Evolutionary conservation across 2,113 vertebrate genomes (phyloP), one percentile per base, ranked within the genome.

Genomic region (Perognathus longimembris): DNA sequence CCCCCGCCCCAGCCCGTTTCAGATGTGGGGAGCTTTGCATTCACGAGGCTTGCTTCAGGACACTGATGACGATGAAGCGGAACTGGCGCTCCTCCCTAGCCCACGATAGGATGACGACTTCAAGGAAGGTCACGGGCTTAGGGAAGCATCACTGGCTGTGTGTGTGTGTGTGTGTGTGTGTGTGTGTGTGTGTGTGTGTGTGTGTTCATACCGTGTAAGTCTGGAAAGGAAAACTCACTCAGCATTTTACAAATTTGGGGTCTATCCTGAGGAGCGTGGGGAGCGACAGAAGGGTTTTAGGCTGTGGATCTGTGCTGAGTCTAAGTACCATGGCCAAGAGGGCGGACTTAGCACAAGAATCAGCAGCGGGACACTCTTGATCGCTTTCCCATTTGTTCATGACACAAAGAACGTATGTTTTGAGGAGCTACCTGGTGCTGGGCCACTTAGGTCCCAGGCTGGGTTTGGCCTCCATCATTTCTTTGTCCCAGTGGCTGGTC

Each of bases 121-220:
- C 26, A 73, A 80, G 40, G 4, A 7, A 74, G 28, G 61, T 32
- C 2, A 34, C 12, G 40, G 21, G 8, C 36, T 81, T 6, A 82
- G 57, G 87, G 79, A 73, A 79, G n/a, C 88, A 42, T 1, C 40
- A 32, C 42, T 64, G 22, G 3, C 9, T 2, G 15, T 0, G 2
- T 20, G 1, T 5, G 10, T 1, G 1, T 32, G 17, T 0, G 0
- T 15, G 40, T 0, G 8, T 30, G n/a, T 2, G 15, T 0, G 2
- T 20, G 1, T 5, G 10, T 1, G 1, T 2, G 15, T 0, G 2
- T 20, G 1, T 5, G 10, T 1, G 1, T 32, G 17, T 0, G 0
- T 15, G 40, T 0, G 8, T 30, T 54, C 61, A 54, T 28, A 18
- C 34, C n/a, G 64, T 26, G 20, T 9, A 17, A 66, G 21, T 42